Percentiles rank a stretch among this genome's conserved stretches.
Evolutionary conservation across 2,113 vertebrate genomes (phyloP).

Genomic region (Dicerorhinus sumatrensis): DNA sequence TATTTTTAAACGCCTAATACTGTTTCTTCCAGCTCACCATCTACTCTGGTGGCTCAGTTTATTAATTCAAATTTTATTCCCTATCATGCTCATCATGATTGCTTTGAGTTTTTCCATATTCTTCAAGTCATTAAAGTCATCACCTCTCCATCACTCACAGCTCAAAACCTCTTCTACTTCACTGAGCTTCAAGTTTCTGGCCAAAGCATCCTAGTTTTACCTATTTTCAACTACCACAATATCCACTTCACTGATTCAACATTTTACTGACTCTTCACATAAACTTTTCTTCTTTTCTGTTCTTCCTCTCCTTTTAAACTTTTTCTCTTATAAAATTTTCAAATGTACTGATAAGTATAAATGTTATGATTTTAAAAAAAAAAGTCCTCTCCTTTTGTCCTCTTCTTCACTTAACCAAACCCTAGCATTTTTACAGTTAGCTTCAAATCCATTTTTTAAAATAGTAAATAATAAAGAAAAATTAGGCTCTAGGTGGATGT

Average conservation of each 20-base stretch:
- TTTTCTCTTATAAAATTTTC: not conserved
- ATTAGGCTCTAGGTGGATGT: not conserved
- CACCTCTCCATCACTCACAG: not conserved
- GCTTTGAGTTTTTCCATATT: not conserved
- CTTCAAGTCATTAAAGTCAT: not conserved
- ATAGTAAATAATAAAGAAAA: not conserved
- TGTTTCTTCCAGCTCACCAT: not conserved
- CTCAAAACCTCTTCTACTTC: not conserved
- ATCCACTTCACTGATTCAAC: not conserved
- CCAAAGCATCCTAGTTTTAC: too few relatives aligned
- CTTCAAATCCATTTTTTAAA: not conserved
- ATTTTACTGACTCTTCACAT: not conserved
- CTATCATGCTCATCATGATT: not conserved
- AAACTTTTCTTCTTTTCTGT: not conserved
- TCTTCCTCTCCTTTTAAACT: not conserved
- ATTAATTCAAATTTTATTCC: not conserved
- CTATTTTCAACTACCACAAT: not conserved
- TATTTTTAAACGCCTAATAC: not conserved
- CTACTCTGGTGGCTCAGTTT: not conserved
- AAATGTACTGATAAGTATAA: not conserved
- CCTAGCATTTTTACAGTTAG: not conserved
- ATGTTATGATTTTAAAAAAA: not conserved
- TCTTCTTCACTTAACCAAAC: not conserved
- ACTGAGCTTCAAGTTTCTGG: not conserved
- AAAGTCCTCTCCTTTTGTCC: not conserved